A percentile compares a stretch with the other conserved stretches of the same genome.
phyloP scores from a whole-genome alignment of 2,888 invertebrate genomes.

The Brachynemurus nebulosus region DNA sequence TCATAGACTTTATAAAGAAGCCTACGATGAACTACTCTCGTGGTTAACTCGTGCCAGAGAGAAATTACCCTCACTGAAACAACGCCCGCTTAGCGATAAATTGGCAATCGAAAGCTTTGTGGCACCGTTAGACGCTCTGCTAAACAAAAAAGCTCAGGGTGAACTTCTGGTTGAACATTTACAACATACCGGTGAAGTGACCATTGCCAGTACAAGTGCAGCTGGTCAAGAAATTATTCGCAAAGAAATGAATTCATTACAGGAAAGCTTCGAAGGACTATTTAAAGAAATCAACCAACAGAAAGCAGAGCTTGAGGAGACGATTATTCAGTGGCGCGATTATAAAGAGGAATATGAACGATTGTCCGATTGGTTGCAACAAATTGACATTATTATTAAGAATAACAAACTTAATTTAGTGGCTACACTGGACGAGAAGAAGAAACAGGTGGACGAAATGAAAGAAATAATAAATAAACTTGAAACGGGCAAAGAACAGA shows the following conservation, averaged over 20 bases:
- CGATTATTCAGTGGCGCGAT: constrained; percentile 72
- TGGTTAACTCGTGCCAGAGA: constrained; percentile 83
- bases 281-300: constrained; percentile 78
- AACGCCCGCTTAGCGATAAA: constrained; percentile 72
- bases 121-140: constrained; percentile 68
- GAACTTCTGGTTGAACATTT: constrained; percentile 75
- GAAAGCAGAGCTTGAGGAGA: constrained; percentile 69
- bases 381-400: constrained; percentile 80
- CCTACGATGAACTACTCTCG: constrained; percentile 74
- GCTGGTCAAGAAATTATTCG: constrained; percentile 68
- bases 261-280: constrained; percentile 70
- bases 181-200: constrained; percentile 76
- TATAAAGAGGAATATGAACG: constrained; percentile 89
- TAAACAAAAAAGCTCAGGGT: constrained; percentile 84
- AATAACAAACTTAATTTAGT: constrained; percentile 75
- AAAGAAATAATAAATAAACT: constrained; percentile 61
- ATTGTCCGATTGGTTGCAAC: constrained; percentile 83
- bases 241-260: constrained; percentile 72
- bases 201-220: constrained; percentile 66
- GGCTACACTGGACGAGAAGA: constrained; percentile 67
- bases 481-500: constrained; percentile 64
- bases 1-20: constrained; percentile 80
- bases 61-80: constrained; percentile 76
- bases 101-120: constrained; percentile 79
- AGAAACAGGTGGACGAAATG: constrained; percentile 70